Conservation (phyloP, 2,113 vertebrate genomes). For the Pristiophorus japonicus region DNA sequence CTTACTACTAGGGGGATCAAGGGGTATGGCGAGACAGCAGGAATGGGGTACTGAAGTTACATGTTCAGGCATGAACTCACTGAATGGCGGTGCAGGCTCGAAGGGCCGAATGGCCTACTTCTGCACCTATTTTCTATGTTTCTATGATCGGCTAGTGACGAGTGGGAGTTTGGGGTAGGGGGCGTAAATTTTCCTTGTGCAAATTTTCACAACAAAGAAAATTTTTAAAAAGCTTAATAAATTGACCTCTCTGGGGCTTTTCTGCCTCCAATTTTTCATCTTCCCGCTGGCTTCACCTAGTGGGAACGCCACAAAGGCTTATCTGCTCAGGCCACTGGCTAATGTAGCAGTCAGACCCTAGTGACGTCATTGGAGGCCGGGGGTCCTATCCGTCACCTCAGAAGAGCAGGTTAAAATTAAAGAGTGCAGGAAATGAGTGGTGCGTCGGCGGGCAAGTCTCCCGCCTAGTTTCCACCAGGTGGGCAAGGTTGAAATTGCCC, state of each 20-base stretch:
- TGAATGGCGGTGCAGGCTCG: too few relatives aligned
- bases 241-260: neutral
- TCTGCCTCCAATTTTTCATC: neutral
- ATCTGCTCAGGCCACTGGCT: neutral
- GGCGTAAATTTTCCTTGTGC: too few relatives aligned
- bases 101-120: too few relatives aligned
- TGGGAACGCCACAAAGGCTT: neutral
- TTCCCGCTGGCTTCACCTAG: neutral
- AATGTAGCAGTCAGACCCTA: neutral
- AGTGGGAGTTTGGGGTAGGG: too few relatives aligned
- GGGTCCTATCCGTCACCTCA: neutral
- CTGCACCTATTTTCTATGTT: too few relatives aligned
- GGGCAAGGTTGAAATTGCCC: neutral
- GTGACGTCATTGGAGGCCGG: neutral
- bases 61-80: too few relatives aligned
- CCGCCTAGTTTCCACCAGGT: neutral
- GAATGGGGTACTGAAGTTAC: too few relatives aligned
- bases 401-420: neutral
- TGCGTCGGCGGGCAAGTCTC: neutral
- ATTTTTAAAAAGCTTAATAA: too few relatives aligned
- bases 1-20: too few relatives aligned
- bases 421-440: neutral
- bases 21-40: too few relatives aligned
- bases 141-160: neutral
- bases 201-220: neutral